phyloP scores from a whole-genome alignment of 2,888 invertebrate genomes.

The Clunio marinus region DNA sequence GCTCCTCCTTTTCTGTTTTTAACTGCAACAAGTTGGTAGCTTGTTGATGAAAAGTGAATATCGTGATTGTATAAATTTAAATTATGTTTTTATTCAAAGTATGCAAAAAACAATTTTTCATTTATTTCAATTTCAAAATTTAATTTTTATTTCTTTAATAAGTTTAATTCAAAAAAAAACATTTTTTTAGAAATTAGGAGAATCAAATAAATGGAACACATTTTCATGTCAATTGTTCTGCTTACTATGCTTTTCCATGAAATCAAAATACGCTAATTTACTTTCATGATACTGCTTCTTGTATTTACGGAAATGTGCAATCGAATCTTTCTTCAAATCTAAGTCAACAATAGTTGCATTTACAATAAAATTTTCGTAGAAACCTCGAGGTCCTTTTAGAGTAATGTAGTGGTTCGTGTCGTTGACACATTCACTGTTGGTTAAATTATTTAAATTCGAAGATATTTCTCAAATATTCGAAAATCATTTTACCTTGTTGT shows the following conservation, averaged over 20 bases:
- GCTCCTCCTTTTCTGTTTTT: slow-evolving; percentile 34
- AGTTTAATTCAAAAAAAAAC: too few species aligned
- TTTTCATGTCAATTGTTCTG: too few species aligned
- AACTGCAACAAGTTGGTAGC: too few species aligned
- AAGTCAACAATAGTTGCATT: slow-evolving; percentile 33
- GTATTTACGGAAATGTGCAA: slow-evolving; percentile 29
- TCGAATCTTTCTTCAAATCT: slow-evolving; percentile 30
- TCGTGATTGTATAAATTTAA: too few species aligned
- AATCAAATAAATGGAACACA: too few species aligned
- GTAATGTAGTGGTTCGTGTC: not conserved
- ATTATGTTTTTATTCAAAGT: too few species aligned
- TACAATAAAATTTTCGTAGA: not conserved
- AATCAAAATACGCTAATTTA: slow-evolving; percentile 24
- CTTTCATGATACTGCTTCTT: slow-evolving; percentile 36
- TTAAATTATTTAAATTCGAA: not conserved
- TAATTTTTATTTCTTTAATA: too few species aligned
- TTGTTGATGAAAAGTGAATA: too few species aligned
- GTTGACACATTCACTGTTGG: not conserved
- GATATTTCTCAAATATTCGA: not conserved
- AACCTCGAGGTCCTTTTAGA: not conserved
- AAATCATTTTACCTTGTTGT: slow-evolving; percentile 10
- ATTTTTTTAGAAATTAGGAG: too few species aligned
- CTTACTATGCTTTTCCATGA: slow-evolving; percentile 7
- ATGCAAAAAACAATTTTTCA: too few species aligned
- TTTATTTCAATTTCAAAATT: too few species aligned